These are phyloP conservation scores for Trichogramma pretiosum DNA, from an alignment of 1,140 invertebrate species.

Conservation along the genomic window DNA sequence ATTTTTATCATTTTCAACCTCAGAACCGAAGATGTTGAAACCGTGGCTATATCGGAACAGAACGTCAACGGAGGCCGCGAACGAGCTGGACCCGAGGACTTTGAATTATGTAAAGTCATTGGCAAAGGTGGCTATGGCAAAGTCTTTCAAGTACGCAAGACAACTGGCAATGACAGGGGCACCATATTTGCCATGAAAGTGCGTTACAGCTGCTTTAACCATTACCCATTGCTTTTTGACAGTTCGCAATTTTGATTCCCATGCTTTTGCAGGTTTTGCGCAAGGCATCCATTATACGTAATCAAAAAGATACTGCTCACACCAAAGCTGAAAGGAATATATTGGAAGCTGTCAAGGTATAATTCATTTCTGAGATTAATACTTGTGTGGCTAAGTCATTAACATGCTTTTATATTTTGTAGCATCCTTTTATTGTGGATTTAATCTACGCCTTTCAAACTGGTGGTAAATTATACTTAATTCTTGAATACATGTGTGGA, in stretches of 20 bases:
- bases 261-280: constrained; percentile 58
- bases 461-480: constrained; percentile 92
- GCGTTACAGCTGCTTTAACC: no score
- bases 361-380: constrained; percentile 16
- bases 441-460: constrained; percentile 99
- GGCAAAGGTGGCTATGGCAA: constrained; percentile 99
- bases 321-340: constrained; percentile 99
- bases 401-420: constrained; percentile 26
- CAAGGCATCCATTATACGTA: constrained; percentile 96
- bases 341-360: constrained; percentile 91
- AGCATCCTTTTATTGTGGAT: constrained; percentile 99
- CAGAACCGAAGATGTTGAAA: constrained; percentile 70
- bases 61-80: constrained; percentile 77
- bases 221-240: not conserved
- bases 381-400: not conserved
- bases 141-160: constrained; percentile 91
- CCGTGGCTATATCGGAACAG: constrained; percentile 74
- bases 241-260: not conserved
- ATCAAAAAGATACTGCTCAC: constrained; percentile 99
- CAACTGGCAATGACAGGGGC: constrained; percentile 78
- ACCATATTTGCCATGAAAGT: constrained; percentile 99
- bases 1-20: no score
- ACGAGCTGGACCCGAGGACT: constrained; percentile 82
- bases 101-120: constrained; percentile 90
- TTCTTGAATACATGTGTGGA: constrained; percentile 95